Evolutionary conservation across 2,888 invertebrate genomes (phyloP).

Genomic region (Lasioglossum pauxillum): DNA sequence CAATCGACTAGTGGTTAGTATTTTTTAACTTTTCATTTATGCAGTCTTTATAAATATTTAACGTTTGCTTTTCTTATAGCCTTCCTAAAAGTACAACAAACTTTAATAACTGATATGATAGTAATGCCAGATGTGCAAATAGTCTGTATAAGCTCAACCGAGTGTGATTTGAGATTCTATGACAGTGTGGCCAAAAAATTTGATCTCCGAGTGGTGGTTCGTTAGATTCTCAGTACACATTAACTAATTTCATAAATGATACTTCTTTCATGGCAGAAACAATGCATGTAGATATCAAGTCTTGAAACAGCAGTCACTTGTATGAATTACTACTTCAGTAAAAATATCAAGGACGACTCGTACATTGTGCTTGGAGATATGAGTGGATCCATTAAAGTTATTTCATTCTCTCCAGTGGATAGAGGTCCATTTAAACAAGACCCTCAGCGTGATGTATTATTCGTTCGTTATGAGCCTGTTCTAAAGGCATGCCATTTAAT

Average conservation of each 20-base stretch:
- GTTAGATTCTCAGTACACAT: constrained; percentile 20
- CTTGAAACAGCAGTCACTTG: constrained; percentile 87
- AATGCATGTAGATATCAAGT: constrained; percentile 85
- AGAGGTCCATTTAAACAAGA: constrained; percentile 90
- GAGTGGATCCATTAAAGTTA: constrained; percentile 89
- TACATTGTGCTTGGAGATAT: constrained; percentile 91
- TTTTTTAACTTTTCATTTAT: not conserved
- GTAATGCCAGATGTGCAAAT: constrained; percentile 92
- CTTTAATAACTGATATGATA: constrained; percentile 91
- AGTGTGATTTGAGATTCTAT: constrained; percentile 92
- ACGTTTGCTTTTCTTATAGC: constrained; percentile 82
- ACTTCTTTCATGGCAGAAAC: not conserved
- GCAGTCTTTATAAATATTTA: not conserved
- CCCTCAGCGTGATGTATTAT: constrained; percentile 87
- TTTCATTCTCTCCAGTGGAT: constrained; percentile 87
- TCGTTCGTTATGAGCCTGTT: constrained; percentile 87
- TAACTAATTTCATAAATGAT: constrained; percentile 4
- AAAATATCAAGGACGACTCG: constrained; percentile 86
- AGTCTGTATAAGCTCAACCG: constrained; percentile 91
- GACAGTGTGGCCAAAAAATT: constrained; percentile 91
- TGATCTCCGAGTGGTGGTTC: constrained; percentile 88
- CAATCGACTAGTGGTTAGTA: constrained; percentile 88
- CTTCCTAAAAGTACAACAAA: constrained; percentile 87
- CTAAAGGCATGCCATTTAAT: constrained; percentile 80
- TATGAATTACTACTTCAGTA: constrained; percentile 88